A percentile compares a stretch with the other conserved stretches of the same genome.
phyloP scores from a whole-genome alignment of 1,140 invertebrate genomes.

The Leucophenga varia region DNA sequence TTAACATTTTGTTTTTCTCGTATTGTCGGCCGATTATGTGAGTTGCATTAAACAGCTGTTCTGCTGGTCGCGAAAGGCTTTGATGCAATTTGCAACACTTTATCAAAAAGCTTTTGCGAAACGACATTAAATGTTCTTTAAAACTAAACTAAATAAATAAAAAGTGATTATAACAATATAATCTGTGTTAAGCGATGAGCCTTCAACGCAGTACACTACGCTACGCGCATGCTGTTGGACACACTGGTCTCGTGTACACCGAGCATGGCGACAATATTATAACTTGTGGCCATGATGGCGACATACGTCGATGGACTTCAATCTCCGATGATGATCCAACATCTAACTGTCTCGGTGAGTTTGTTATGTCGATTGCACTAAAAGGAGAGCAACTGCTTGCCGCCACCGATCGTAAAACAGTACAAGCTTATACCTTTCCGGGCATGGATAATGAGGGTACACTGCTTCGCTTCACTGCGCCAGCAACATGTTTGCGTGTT shows the following conservation, averaged over 20 bases:
- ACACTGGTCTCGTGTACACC: conserved; percentile 83
- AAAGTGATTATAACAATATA: no score
- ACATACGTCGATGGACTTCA: conserved; percentile 84
- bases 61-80: no score
- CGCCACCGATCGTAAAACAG: conserved; percentile 80
- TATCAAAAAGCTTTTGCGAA: no score
- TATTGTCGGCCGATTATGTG: no score
- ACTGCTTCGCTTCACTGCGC: conserved; percentile 81
- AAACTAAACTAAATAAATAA: no score
- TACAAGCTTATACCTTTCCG: conserved; percentile 81
- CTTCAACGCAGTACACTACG: conserved; percentile 68
- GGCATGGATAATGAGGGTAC: conserved; percentile 81
- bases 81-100: no score
- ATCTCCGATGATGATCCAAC: conserved; percentile 86
- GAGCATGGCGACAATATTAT: conserved; percentile 77
- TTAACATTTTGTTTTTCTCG: no score
- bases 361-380: conserved; percentile 67
- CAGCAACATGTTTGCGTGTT: conserved; percentile 65
- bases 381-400: conserved; percentile 71
- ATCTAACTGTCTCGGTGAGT: conserved; percentile 82
- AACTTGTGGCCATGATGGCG: conserved; percentile 89
- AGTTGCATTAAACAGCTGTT: no score
- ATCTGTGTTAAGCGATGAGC: no score
- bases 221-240: conserved; percentile 87
- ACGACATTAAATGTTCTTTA: no score